These are phyloP conservation scores for Protobothrops mucrosquamatus DNA, from an alignment of 2,113 vertebrate species.

Conservation along the genomic window DNA sequence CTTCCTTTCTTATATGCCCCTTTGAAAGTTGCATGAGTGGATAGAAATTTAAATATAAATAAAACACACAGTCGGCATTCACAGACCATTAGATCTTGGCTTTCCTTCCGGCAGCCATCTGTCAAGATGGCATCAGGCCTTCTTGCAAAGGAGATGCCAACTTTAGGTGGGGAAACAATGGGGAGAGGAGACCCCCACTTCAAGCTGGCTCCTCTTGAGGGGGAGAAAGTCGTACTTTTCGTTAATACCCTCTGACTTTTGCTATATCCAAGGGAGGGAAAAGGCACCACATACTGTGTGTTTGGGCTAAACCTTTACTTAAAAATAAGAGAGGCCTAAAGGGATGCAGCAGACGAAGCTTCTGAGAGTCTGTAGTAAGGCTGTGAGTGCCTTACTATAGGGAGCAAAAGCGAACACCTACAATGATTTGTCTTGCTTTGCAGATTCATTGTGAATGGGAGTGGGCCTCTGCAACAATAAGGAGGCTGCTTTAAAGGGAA, in stretches of 20 bases:
- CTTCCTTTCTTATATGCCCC: not conserved
- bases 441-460: not conserved
- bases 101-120: constrained; percentile 7
- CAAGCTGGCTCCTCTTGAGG: not conserved
- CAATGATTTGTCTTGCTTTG: not conserved
- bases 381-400: not conserved
- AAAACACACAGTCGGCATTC: not conserved
- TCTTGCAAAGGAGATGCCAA: not conserved
- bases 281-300: not conserved
- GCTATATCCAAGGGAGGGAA: too few relatives aligned
- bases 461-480: not conserved
- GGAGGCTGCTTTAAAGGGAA: not conserved
- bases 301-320: not conserved
- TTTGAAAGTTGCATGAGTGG: not conserved
- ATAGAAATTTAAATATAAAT: constrained; percentile 6
- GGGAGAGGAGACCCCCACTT: not conserved
- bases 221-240: not conserved
- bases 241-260: not conserved
- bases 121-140: constrained; percentile 1
- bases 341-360: not conserved
- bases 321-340: not conserved
- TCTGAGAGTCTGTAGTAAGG: not conserved
- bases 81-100: constrained; percentile 8
- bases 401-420: not conserved
- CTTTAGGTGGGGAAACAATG: not conserved